Evolutionary conservation across 2,797 vertebrate species (phyloP).

Genomic region (Agapornis canus): DNA sequence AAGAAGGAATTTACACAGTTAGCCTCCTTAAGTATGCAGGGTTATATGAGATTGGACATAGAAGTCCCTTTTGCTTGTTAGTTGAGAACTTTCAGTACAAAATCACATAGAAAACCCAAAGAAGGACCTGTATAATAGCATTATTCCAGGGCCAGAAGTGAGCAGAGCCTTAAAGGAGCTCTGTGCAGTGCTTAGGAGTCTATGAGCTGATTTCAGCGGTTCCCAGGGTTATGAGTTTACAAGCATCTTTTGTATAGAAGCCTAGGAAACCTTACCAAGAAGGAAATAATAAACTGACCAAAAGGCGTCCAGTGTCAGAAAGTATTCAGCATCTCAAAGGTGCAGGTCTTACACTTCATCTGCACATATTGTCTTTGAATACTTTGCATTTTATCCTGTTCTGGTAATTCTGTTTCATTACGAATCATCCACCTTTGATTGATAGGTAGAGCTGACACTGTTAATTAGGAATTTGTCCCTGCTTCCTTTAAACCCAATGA

Average conservation of each 20-base stretch:
- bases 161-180: background rate
- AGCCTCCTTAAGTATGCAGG: background rate
- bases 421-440: background rate
- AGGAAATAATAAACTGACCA: background rate
- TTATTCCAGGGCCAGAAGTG: background rate
- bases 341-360: background rate
- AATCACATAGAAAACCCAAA: background rate
- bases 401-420: background rate
- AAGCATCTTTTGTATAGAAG: background rate
- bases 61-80: background rate
- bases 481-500: slow-evolving; percentile 1
- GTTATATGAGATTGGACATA: background rate
- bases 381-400: background rate
- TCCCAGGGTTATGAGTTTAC: background rate
- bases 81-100: background rate
- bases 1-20: background rate
- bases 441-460: background rate
- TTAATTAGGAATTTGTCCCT: slow-evolving; percentile 29
- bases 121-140: background rate
- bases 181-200: background rate
- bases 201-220: background rate
- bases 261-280: background rate
- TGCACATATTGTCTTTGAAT: background rate
- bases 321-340: background rate
- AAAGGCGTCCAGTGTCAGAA: background rate